phyloP scores from a whole-genome alignment of 2,797 vertebrate species.

The Danio aesculapii region DNA sequence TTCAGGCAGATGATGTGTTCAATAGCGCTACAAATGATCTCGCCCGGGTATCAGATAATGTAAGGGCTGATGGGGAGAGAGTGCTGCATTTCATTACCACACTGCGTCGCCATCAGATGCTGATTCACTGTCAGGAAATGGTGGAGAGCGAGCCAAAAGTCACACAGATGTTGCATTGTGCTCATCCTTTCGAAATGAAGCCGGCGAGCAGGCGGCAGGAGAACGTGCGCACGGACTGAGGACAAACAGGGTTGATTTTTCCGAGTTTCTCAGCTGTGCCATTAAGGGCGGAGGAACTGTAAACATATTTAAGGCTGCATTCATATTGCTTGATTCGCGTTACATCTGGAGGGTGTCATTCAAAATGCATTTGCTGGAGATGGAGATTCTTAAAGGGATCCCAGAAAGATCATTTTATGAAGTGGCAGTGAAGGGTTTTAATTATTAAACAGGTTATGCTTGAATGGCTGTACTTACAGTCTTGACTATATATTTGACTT shows the following conservation, averaged over 20 bases:
- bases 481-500: no score
- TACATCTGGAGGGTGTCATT: constrained; percentile 65
- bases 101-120: constrained; percentile 45
- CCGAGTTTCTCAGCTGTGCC: constrained; percentile 66
- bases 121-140: constrained; percentile 55
- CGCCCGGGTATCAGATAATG: constrained; percentile 47
- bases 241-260: constrained; percentile 69
- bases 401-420: constrained; percentile 2
- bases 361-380: constrained; percentile 40
- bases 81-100: constrained; percentile 23
- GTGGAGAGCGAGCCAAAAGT: constrained; percentile 54
- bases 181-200: constrained; percentile 55
- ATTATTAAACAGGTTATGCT: background rate
- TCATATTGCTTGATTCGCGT: constrained; percentile 66
- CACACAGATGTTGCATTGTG: constrained; percentile 64
- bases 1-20: constrained; percentile 44
- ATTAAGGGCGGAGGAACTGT: constrained; percentile 52
- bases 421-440: background rate
- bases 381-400: background rate
- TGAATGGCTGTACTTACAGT: background rate
- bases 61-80: constrained; percentile 36
- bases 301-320: constrained; percentile 60
- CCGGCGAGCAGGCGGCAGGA: constrained; percentile 41
- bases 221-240: constrained; percentile 58
- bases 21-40: constrained; percentile 43